Percentiles rank a stretch among this genome's conserved stretches.
Conservation (phyloP, 2,797 vertebrate genomes). For the Picus viridis region DNA sequence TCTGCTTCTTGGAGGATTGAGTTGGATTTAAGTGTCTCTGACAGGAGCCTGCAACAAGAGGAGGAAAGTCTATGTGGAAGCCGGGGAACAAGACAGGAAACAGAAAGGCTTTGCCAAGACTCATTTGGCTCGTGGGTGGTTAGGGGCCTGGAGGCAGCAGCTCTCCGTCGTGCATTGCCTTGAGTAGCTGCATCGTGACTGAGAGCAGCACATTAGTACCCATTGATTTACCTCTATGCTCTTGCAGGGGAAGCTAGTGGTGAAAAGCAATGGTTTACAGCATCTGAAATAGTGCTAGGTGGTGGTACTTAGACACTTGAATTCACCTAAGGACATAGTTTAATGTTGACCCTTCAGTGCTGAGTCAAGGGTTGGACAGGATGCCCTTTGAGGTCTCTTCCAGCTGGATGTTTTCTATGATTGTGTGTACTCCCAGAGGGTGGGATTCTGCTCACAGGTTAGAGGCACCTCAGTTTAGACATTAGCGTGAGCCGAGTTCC, state of each 20-base stretch:
- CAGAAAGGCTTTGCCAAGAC: slow-evolving; percentile 32
- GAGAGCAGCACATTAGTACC: not conserved
- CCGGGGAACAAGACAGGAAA: not conserved
- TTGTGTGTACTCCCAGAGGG: not conserved
- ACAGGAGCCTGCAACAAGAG: slow-evolving; percentile 22
- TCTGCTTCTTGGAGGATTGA: slow-evolving; percentile 10
- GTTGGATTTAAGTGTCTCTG: slow-evolving; percentile 46
- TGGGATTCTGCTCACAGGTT: not conserved
- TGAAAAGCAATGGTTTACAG: no score
- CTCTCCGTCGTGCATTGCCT: not conserved
- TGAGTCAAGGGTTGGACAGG: no score
- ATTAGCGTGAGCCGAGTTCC: not conserved
- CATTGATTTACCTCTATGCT: no score
- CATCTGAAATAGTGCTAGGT: no score
- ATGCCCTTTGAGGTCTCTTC: not conserved
- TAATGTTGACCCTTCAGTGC: no score
- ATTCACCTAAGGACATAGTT: no score
- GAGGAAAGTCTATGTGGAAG: slow-evolving; percentile 25
- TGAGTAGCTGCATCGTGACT: slow-evolving; percentile 48
- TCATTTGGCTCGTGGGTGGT: slow-evolving; percentile 18
- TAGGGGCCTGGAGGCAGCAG: not conserved
- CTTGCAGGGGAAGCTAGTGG: no score
- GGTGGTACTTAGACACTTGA: no score
- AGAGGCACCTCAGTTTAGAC: not conserved
- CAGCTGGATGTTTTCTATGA: no score